A percentile compares a stretch with the other conserved stretches of the same genome.
These are phyloP conservation scores for Mycetomoellerius zeteki DNA, from an alignment of 1,140 invertebrate genomes.

Conservation along the genomic window DNA sequence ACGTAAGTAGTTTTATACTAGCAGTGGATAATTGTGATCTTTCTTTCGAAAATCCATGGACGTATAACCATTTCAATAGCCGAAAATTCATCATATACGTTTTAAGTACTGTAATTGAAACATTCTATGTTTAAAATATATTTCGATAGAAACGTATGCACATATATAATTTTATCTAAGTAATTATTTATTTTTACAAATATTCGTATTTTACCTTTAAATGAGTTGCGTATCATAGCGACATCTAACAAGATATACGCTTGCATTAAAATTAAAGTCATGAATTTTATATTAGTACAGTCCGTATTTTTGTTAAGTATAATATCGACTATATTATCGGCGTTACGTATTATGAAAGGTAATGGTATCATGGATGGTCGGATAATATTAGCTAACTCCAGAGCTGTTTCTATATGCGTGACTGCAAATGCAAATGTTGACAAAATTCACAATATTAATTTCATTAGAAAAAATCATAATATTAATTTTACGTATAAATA, in stretches of 20 bases:
- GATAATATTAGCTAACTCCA: constrained; percentile 68
- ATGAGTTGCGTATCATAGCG: constrained; percentile 42
- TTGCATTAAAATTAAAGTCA: constrained; percentile 57
- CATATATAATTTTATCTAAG: not conserved
- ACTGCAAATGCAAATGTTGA: constrained; percentile 37
- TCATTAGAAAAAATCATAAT: not conserved
- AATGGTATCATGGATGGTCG: constrained; percentile 34
- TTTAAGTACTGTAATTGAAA: constrained; percentile 62
- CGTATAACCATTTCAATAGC: constrained; percentile 61
- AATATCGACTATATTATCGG: constrained; percentile 57
- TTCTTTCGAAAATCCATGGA: constrained; percentile 60
- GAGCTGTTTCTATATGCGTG: constrained; percentile 58
- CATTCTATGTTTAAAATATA: not conserved
- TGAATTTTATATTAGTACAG: constrained; percentile 44
- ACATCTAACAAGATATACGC: constrained; percentile 60
- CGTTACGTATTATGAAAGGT: constrained; percentile 46
- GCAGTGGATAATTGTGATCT: constrained; percentile 51
- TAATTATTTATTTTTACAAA: constrained; percentile 34
- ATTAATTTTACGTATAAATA: constrained; percentile 11
- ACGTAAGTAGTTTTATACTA: constrained; percentile 63
- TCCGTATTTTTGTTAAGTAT: constrained; percentile 40
- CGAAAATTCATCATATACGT: constrained; percentile 20
- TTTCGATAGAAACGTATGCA: not conserved
- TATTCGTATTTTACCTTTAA: not conserved
- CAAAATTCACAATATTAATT: not conserved